Evolutionary conservation across 2,888 invertebrate genomes (phyloP), one percentile per base, ranked within the genome.

Genomic region (Steinernema hermaphroditum): DNA sequence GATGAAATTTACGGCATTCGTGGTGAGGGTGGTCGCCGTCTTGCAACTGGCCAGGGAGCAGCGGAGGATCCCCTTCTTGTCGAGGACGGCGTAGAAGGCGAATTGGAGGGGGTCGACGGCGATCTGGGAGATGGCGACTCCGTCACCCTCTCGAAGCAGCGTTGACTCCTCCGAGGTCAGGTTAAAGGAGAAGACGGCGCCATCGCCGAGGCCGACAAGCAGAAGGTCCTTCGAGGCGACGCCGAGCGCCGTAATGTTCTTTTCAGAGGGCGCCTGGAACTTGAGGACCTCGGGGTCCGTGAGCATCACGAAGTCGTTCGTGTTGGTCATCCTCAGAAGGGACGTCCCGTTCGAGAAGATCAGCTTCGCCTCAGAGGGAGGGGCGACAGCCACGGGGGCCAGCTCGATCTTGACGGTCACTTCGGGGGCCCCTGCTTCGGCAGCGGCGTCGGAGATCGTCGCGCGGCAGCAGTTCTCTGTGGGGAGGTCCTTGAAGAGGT

Each of bases 301-400:
- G 1, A 76, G 75, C 57, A 85, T 72, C 32, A 79, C 74, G 72
- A 78, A 84, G 57, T 85, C 81, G 71, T 83, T 78, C 4, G 78
- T 44, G 68, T 81, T 75, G 16, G 74, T 73, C 62, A 78, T 62
- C 57, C 77, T 74, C 2, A 83, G 62, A 14, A 84, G 29, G 49
- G 78, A 76, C 8, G 78, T 81, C 12, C 82, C 82, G 54, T 84
- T 84, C 6, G 82, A 77, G 54, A 84, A 80, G 8, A 84, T 50
- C 9, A 83, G 27, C 16, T 74, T 77, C n/a, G 62, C 9, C 14
- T 62, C 62, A 12, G 32, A 24, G 32, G 75, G 46, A n/a, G 50
- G 49, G 29, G 77, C 72, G 1, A 62, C 70, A 43, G 16, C 69
- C 62, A 34, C 37, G 22, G 69, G 62, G 2, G 62, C 62, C 29